Percentiles rank a stretch among this genome's conserved stretches.
Conservation (phyloP, 2,797 vertebrate species). For the Tamandua tetradactyla region DNA sequence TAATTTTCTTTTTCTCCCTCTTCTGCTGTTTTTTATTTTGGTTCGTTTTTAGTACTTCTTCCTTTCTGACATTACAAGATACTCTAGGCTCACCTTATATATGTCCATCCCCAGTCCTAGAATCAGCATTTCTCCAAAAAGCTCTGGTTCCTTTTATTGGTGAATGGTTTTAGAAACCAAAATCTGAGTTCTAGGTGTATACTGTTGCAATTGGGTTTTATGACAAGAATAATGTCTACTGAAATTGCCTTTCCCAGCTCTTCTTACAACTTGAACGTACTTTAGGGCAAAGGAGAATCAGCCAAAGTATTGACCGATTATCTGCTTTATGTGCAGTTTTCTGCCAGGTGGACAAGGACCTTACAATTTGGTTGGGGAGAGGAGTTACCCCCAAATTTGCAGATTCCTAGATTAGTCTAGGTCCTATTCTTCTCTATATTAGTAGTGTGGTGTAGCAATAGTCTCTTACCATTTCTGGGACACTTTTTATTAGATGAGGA, state of each 20-base stretch:
- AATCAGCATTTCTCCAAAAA: neutral
- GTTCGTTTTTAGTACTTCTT: neutral
- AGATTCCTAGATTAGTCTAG: neutral
- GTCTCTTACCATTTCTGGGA: neutral
- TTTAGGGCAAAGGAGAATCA: neutral
- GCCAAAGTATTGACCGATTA: neutral
- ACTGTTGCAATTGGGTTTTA: neutral
- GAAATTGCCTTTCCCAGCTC: neutral
- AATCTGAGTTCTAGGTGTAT: neutral
- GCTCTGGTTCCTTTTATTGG: neutral
- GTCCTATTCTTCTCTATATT: neutral
- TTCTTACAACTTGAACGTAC: neutral
- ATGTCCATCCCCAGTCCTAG: neutral
- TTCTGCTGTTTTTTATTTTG: too few relatives aligned
- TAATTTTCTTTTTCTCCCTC: too few relatives aligned
- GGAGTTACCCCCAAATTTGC: neutral
- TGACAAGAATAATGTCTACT: neutral
- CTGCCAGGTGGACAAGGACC: too few relatives aligned
- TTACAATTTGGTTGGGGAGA: neutral
- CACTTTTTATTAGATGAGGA: neutral
- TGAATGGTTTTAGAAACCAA: neutral
- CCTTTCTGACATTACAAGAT: too few relatives aligned
- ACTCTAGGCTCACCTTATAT: too few relatives aligned
- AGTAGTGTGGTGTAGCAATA: neutral
- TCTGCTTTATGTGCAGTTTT: neutral